Conservation (phyloP, 2,888 invertebrate species). For the Drosophila percnosoma region DNA sequence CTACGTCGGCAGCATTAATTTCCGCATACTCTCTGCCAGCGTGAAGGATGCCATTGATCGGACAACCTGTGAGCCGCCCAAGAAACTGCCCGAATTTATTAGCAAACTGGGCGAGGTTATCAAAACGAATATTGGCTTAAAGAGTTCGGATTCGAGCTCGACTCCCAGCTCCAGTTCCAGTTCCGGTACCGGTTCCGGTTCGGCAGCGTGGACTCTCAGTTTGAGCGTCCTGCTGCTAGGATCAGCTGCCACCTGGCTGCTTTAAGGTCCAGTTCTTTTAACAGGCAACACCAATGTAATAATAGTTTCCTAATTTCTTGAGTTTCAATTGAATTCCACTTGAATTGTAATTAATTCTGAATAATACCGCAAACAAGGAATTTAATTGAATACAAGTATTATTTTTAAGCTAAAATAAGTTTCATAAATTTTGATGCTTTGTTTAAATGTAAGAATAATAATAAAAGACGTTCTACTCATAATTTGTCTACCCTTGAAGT, state of each 20-base stretch:
- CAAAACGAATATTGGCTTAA: slow-evolving; percentile 80
- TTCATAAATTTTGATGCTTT: slow-evolving; percentile 16
- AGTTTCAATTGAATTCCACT: background rate
- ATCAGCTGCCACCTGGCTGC: slow-evolving; percentile 27
- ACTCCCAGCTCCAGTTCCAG: background rate
- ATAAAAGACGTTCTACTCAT: background rate
- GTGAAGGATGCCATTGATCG: slow-evolving; percentile 89
- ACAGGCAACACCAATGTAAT: slow-evolving; percentile 18
- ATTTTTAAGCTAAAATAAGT: background rate
- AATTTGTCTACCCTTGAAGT: background rate
- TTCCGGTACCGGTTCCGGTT: background rate
- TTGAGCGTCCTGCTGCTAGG: slow-evolving; percentile 25
- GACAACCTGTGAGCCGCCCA: slow-evolving; percentile 89
- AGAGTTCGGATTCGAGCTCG: slow-evolving; percentile 10
- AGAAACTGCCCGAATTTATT: slow-evolving; percentile 86
- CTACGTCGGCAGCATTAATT: slow-evolving; percentile 88
- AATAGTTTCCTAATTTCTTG: slow-evolving; percentile 36
- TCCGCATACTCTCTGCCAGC: slow-evolving; percentile 89
- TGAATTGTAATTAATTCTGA: background rate
- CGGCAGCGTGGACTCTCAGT: slow-evolving; percentile 4
- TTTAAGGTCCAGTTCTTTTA: slow-evolving; percentile 16
- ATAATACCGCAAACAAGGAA: background rate
- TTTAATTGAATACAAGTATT: background rate
- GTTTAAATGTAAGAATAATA: slow-evolving; percentile 59
- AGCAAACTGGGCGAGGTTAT: slow-evolving; percentile 86